Evolutionary conservation across 2,797 vertebrate species (phyloP), one percentile per base, ranked within the genome.

Genomic region (Psittacula echo): DNA sequence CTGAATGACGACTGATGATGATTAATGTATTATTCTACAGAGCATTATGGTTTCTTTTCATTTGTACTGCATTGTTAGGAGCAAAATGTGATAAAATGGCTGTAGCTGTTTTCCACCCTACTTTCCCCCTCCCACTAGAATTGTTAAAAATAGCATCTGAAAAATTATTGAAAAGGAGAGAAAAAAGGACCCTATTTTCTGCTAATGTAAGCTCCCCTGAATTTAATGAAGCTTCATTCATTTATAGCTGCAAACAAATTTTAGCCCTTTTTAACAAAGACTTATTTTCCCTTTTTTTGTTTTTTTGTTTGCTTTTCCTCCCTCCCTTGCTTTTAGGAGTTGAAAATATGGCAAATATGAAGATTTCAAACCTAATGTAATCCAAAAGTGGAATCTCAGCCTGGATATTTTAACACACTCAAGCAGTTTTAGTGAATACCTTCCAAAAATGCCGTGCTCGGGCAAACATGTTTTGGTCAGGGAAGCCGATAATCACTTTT

Each of bases 1-100:
- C 81, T 97, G 97, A 96, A 97, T 93, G 97, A 96, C 11, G 90
- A 93, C 95, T 98, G 98, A 98, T 97, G 98, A 97, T 97, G 97
- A 98, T 97, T 97, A 98, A 98, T 98, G 97, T 45, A 85, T 94
- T 89, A 97, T 95, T 97, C 95, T 94, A 67, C 90, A 42, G 54
- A 97, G 97, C 96, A 94, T 88, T 86, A 89, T 67, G 90, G 91
- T 83, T 91, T 67, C 93, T 89, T 96, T 89, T 97, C 97, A 95
- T 97, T 95, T 93, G 94, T 62, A 64, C 76, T 37, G 83, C 95
- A 97, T 93, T 96, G 96, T 97, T 95, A 96, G 95, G 86, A 96
- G 91, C 42, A 92, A 95, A 96, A 97, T 75, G 96, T 93, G 95
- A 94, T 93, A 83, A 97, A 95, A 96, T 86, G 90, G 96, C 93